Base-by-base conservation (phyloP, 2,888 invertebrate genomes). In the Macrosoma leucophasiata region DNA sequence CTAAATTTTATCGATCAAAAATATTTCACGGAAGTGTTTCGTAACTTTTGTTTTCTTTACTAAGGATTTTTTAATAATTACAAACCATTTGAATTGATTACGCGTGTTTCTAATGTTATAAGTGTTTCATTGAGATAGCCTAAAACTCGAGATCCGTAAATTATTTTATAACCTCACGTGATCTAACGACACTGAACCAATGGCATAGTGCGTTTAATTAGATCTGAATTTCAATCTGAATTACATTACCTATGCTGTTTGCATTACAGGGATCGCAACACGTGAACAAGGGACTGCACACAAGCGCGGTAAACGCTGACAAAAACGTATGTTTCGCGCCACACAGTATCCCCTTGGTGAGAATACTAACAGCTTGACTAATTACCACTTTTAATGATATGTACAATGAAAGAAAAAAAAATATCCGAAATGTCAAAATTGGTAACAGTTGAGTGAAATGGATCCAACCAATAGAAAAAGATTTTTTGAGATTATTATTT, bases 321-420 rank as follows among this genome's bases (percentile, higher is more conserved):
- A 72, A 71, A 70, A 77, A 76, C 46, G 79, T 79, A 81, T 58
- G 79, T 81, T 74, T 52, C 53, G 68, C 77, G 50, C 66, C 71
- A 51, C 58, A 61, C 36, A 48, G 60, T 29, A 64, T 71, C 46
- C 68, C 72, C 63, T 50, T 79, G 84, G 84, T 84, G 84, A 84
- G 84, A 69, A 61, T 55, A 75, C 78, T 84, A 84, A 84, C 81
- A 58, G 52, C 47, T 47, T 33, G 58, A 79, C 77, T 79, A 79
- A 81, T 72, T 42, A 47, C 51, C 43, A 51, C n/a, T n/a, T n/a
- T n/a, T n/a, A n/a, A n/a, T n/a, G n/a, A n/a, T n/a, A n/a, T n/a
- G n/a, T n/a, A n/a, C 43, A 50, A 50, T 60, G 49, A 55, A 62
- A 54, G n/a, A n/a, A n/a, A n/a, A n/a, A n/a, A n/a, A n/a, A n/a